Conservation (phyloP, 2,797 vertebrate species). For the Tauraco hartlaubi region DNA sequence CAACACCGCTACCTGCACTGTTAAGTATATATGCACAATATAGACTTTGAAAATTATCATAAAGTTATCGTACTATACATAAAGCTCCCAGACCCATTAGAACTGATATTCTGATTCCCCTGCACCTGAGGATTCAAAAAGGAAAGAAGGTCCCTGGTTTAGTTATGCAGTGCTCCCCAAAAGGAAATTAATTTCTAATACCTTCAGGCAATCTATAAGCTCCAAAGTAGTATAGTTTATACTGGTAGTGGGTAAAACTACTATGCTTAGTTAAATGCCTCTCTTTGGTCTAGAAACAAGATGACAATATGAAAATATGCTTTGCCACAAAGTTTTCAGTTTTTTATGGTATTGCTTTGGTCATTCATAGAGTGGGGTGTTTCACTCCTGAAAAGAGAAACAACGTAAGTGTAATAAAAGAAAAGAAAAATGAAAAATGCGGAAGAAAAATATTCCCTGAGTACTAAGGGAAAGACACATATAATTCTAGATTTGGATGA, state of each 20-base stretch:
- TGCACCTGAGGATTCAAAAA: neutral
- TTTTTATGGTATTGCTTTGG: neutral
- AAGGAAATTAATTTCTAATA: neutral
- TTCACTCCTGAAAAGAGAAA: neutral
- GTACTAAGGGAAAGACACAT: neutral
- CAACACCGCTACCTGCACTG: neutral
- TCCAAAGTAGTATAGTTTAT: neutral
- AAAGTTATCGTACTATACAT: neutral
- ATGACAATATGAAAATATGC: neutral
- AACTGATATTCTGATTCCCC: neutral
- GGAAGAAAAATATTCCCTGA: neutral
- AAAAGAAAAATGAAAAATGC: neutral
- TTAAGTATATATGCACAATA: neutral
- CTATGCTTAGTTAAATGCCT: neutral
- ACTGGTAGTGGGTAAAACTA: neutral
- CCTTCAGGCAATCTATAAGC: neutral
- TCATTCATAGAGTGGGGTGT: neutral
- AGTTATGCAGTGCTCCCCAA: neutral
- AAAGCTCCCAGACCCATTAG: neutral
- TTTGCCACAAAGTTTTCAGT: neutral
- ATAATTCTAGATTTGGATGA: neutral
- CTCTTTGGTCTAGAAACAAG: neutral
- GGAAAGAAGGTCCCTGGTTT: neutral
- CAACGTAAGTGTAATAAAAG: neutral
- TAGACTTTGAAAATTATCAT: neutral